phyloP scores from a whole-genome alignment of 2,113 vertebrate species.

The Chiloscyllium plagiosum region DNA sequence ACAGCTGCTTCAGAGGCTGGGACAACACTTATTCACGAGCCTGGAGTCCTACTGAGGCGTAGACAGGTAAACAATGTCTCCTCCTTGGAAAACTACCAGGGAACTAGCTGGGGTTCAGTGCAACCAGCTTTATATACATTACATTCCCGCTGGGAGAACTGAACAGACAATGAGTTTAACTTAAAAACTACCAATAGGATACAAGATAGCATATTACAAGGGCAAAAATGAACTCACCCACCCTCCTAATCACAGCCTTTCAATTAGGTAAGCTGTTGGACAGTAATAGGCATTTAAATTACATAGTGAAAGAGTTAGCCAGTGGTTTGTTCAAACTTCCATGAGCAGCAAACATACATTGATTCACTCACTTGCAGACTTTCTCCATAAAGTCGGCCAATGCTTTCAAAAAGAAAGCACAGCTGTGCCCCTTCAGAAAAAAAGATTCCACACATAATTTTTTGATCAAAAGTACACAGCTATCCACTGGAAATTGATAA shows the following conservation, averaged over 20 bases:
- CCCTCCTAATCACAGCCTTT: background rate
- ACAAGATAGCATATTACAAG: no score
- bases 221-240: background rate
- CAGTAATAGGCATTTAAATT: background rate
- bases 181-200: background rate
- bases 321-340: background rate
- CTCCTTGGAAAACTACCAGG: background rate
- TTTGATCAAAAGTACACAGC: background rate
- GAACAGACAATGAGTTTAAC: background rate
- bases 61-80: background rate
- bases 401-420: background rate
- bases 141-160: background rate
- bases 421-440: background rate
- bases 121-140: background rate
- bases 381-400: background rate
- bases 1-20: no score
- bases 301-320: background rate
- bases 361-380: background rate
- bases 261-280: background rate
- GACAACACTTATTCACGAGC: background rate
- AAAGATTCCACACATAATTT: background rate
- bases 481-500: background rate
- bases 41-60: background rate
- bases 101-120: background rate
- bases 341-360: background rate